Base-by-base conservation (phyloP, 2,888 invertebrate species). In the Tanaodytes sp. region DNA sequence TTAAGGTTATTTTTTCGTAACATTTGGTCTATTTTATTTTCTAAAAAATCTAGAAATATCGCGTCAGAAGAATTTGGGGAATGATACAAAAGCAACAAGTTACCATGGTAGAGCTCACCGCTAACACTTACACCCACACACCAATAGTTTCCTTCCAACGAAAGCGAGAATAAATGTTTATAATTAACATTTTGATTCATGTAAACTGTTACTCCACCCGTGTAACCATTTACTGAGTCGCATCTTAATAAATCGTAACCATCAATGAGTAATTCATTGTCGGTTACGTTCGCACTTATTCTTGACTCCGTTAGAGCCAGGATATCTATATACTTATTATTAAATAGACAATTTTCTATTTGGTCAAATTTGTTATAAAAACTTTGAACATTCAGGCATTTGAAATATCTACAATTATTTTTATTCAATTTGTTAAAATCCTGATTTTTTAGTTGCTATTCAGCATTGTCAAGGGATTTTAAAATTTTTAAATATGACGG, bases 341-440 rank as follows among this genome's bases (percentile, higher is more conserved):
- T 36, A 14, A 51, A 49, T 45, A 64, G 30, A 45, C 37, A 64
- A 9, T 55, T 55, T 33, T 63, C 55, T 2, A 55, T 55, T 55
- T 54, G 20, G 55, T 63, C 63, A 55, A 48, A 48, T 54, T 63
- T 63, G 49, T 48, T 42, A 27, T 19, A 42, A 48, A 63, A 27
- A 42, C 63, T 49, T 42, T 54, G 55, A 1, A 63, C 40, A 42
- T 55, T 63, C 15, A 55, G 5, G 40, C 49, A 57, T 33, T 33
- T 33, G 3, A 33, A 8, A n/a, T 8, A 33, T 33, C 3, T n/a
- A 8, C 5, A 5, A 6, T 33, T 18, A 12, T 45, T 54, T 52
- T 39, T 57, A 27, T 30, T 43, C 9, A 16, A 40, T 19, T 49
- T 20, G 8, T 23, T n/a, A n/a, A n/a, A n/a, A n/a, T n/a, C 8